A percentile compares a stretch with the other conserved stretches of the same genome.
These are phyloP conservation scores for Zoanthus sansibaricus DNA, from an alignment of 92 coral and sea anemone species.

Conservation along the genomic window DNA sequence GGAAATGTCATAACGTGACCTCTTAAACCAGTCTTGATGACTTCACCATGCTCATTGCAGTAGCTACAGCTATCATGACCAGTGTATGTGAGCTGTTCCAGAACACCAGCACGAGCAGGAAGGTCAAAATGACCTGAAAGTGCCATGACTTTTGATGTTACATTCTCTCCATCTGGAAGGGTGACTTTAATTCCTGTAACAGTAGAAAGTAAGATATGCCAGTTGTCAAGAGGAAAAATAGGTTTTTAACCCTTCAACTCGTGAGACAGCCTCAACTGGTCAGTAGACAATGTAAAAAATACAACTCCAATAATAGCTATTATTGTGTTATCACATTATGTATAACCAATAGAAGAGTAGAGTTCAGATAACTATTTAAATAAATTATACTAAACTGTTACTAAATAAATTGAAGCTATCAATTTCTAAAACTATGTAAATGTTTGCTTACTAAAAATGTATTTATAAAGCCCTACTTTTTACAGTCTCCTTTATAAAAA, in stretches of 20 bases:
- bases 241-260: neutral
- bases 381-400: too few species aligned
- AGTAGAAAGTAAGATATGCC: neutral
- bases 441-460: too few species aligned
- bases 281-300: too few species aligned
- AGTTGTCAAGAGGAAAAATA: neutral
- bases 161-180: conserved; percentile 32
- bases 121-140: conserved; percentile 42
- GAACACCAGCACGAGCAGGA: conserved; percentile 44
- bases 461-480: too few species aligned
- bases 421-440: too few species aligned
- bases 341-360: too few species aligned
- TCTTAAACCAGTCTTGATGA: conserved; percentile 46
- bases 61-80: conserved; percentile 58
- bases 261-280: neutral
- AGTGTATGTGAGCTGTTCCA: conserved; percentile 51
- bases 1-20: conserved; percentile 79
- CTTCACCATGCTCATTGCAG: conserved; percentile 51
- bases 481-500: too few species aligned
- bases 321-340: too few species aligned
- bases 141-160: conserved; percentile 48
- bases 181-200: conserved; percentile 45
- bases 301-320: too few species aligned
- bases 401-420: too few species aligned
- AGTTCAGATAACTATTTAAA: too few species aligned